Percentiles rank a stretch among this genome's conserved stretches.
Conservation (phyloP, 2,888 invertebrate genomes). For the Orthosia incerta region DNA sequence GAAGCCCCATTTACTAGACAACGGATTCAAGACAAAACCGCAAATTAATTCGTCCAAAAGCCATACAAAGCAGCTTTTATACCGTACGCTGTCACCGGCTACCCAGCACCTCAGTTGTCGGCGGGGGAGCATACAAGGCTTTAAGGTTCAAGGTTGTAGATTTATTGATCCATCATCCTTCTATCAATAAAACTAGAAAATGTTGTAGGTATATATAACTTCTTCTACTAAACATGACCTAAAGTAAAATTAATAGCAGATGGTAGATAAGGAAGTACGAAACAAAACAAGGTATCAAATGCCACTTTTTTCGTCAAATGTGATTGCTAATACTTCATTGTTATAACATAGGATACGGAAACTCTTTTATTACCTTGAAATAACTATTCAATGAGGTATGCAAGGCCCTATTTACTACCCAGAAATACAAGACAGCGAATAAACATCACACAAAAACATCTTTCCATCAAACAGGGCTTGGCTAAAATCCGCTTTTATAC, state of each 20-base stretch:
- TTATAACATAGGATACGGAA: too few relatives aligned
- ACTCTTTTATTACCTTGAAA: too few relatives aligned
- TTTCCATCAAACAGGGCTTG: constrained; percentile 33
- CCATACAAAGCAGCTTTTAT: constrained; percentile 27
- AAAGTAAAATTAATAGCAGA: too few relatives aligned
- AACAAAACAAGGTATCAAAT: too few relatives aligned
- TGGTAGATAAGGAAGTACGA: too few relatives aligned
- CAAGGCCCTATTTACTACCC: not conserved
- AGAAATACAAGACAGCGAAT: not conserved
- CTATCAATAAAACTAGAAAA: too few relatives aligned
- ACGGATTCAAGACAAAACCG: not conserved
- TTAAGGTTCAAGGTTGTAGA: constrained; percentile 76
- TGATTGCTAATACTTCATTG: too few relatives aligned
- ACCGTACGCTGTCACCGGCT: constrained; percentile 11
- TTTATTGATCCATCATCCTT: too few relatives aligned
- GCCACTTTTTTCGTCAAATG: too few relatives aligned
- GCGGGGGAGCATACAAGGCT: constrained; percentile 68
- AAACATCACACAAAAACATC: constrained; percentile 24
- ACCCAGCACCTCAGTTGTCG: constrained; percentile 44
- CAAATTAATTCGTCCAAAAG: not conserved
- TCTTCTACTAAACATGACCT: too few relatives aligned
- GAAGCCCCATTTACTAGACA: not conserved
- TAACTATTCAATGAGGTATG: too few relatives aligned
- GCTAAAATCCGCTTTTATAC: constrained; percentile 39
- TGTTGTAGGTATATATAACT: too few relatives aligned